Evolutionary conservation across 2,888 invertebrate genomes (phyloP), one percentile per base, ranked within the genome.

Genomic region (Taphrorychus bicolor): DNA sequence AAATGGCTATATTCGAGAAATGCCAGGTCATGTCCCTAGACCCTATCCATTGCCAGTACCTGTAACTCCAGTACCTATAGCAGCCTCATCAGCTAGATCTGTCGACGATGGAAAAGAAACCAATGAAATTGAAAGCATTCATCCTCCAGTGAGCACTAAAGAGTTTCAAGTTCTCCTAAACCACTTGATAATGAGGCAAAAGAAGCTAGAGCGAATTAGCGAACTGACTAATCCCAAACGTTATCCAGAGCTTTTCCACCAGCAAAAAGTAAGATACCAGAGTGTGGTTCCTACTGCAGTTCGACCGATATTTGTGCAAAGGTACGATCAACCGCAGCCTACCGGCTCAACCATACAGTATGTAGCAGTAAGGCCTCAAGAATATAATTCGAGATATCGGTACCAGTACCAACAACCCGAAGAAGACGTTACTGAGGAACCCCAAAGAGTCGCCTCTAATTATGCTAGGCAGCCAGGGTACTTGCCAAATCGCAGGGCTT

Each of bases 91-190:
- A 19, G 19, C 9, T 1, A 14, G 18, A 45, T 7, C 5, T 45
- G 70, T 73, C 19, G 74, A 75, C 16, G 68, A 72, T 1, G 74
- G 82, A 5, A 5, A 45, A 18, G 22, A 48, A 7, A 17, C 49
- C 18, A 84, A 85, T 19, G 86, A 86, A 69, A 84, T 86, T 79
- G 86, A 87, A 65, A 84, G 86, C 1, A 89, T 89, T 49, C 85
- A 87, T 53, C 87, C 90, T 7, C 91, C 91, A 5, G 87, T 91
- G 1, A 91, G 90, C 75, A 88, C 90, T 1, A 85, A 87, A 74
- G 91, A 91, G 76, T 87, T 91, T 68, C 89, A 90, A 76, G 84
- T 87, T 53, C 80, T 91, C 42, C 82, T 91, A 4, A 88, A 90
- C 70, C 86, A 88, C 77, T 81, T 91, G 62, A 85, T 91, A 40